Base-by-base conservation (phyloP, 2,888 invertebrate genomes). In the Synanthedon andrenaeformis region DNA sequence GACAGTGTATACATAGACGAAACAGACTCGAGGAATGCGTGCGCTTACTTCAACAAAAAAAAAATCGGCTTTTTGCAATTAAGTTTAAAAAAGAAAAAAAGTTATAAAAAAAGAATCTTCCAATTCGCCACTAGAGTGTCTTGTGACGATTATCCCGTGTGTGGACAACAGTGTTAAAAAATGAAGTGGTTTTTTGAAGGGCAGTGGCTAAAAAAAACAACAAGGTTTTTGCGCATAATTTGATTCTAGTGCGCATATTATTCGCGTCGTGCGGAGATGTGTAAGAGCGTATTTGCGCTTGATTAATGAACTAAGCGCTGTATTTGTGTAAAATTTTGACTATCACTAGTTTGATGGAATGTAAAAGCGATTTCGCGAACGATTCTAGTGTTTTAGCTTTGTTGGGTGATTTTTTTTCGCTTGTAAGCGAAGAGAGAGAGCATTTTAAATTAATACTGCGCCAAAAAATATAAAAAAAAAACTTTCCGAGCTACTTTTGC, bases 341-440 rank as follows among this genome's bases (percentile, higher is more conserved):
- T 45, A 6, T 11, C 45, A 45, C 45, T 45, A 8, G 45, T 45
- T 13, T 8, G 45, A 11, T 45, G n/a, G n/a, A 12, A 45, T 45
- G 45, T 35, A 35, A 35, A 45, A 41, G 50, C 42, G 49, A 41
- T 19, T 14, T 28, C 51, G 56, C 54, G 56, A 56, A 55, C 55
- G 56, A 56, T 57, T 61, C 56, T 60, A 58, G 62, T 62, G 66
- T 65, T 64, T 56, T 64, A 67, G 67, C 66, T 69, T 68, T 69
- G 68, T 69, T 65, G 61, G 63, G 55, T 57, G 57, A 59, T 62
- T 56, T 60, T 62, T 64, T 66, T 66, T 69, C 61, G 68, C 67
- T 66, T 69, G 67, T 65, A 65, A 59, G 65, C 64, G 65, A 58
- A 57, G 59, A 56, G 60, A 56, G 60, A 61, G 49, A 61, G 61